Evolutionary conservation across 2,797 vertebrate species (phyloP).

Genomic region (Brachymystax lenok): DNA sequence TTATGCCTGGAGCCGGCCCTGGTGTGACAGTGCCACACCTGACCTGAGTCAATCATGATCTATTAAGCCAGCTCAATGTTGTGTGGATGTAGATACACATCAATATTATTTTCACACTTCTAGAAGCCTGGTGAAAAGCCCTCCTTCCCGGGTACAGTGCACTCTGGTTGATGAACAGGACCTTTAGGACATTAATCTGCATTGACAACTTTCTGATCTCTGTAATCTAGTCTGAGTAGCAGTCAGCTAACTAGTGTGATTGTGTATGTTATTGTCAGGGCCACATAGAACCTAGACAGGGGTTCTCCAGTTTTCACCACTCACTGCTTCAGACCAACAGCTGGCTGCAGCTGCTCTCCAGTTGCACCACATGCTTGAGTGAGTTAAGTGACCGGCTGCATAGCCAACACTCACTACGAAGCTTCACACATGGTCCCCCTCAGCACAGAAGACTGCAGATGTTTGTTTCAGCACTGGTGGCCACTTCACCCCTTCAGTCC

Average conservation of each 20-base stretch:
- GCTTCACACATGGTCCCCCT: not conserved
- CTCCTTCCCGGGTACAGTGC: no score
- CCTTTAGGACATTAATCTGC: no score
- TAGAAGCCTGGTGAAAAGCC: no score
- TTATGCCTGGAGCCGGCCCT: no score
- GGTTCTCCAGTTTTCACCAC: conserved; percentile 31
- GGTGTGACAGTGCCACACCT: not conserved
- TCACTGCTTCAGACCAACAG: conserved; percentile 44
- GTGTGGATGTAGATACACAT: no score
- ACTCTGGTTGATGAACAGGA: no score
- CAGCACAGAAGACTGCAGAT: not conserved
- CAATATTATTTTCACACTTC: no score
- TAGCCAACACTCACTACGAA: not conserved
- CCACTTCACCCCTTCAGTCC: not conserved
- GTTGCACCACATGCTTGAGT: conserved; percentile 29
- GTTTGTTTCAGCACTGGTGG: not conserved
- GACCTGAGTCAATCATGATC: no score
- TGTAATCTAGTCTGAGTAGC: not conserved
- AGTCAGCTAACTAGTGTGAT: not conserved
- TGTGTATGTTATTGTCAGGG: conserved; percentile 6
- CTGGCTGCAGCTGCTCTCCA: conserved; percentile 57
- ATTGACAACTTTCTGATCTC: no score
- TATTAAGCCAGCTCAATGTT: no score
- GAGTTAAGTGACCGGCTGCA: not conserved
- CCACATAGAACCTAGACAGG: conserved; percentile 39